Evolutionary conservation across 2,113 vertebrate species (phyloP).

Genomic region (Syngnathus typhle): DNA sequence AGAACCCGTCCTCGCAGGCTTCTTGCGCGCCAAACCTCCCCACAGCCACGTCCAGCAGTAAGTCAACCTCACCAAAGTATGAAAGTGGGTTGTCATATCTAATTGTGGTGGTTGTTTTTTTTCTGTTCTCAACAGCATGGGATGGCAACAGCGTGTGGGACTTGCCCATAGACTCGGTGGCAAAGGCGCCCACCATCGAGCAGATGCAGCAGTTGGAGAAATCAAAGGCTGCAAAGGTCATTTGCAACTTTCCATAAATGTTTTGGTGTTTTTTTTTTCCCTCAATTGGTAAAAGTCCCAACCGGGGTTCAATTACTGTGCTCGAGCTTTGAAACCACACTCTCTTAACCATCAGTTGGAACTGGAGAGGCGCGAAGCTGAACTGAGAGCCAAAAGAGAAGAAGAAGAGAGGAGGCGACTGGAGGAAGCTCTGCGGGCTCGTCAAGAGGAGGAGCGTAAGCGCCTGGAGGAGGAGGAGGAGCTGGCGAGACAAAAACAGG

Average conservation of each 20-base stretch:
- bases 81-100: neutral
- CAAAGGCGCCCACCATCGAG: slow-evolving; percentile 86
- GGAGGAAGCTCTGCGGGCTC: slow-evolving; percentile 84
- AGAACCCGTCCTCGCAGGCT: slow-evolving; percentile 81
- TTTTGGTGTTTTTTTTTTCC: too few relatives aligned
- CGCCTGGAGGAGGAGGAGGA: slow-evolving; percentile 92
- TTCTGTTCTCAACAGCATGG: slow-evolving; percentile 75
- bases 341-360: slow-evolving; percentile 74
- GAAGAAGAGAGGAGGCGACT: slow-evolving; percentile 91
- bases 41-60: slow-evolving; percentile 61
- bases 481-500: slow-evolving; percentile 89
- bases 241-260: too few relatives aligned
- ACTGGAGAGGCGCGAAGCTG: slow-evolving; percentile 87
- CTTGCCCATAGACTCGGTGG: slow-evolving; percentile 85
- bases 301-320: neutral
- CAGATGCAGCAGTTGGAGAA: slow-evolving; percentile 97
- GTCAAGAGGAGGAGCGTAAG: slow-evolving; percentile 86
- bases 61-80: slow-evolving; percentile 18
- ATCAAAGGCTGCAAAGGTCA: slow-evolving; percentile 83
- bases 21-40: slow-evolving; percentile 73
- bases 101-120: neutral
- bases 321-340: neutral
- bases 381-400: slow-evolving; percentile 90
- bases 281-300: neutral
- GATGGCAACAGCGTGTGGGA: slow-evolving; percentile 97